A percentile compares a stretch with the other conserved stretches of the same genome.
Evolutionary conservation across 2,113 vertebrate genomes (phyloP).

Genomic region (Prunella himalayana): DNA sequence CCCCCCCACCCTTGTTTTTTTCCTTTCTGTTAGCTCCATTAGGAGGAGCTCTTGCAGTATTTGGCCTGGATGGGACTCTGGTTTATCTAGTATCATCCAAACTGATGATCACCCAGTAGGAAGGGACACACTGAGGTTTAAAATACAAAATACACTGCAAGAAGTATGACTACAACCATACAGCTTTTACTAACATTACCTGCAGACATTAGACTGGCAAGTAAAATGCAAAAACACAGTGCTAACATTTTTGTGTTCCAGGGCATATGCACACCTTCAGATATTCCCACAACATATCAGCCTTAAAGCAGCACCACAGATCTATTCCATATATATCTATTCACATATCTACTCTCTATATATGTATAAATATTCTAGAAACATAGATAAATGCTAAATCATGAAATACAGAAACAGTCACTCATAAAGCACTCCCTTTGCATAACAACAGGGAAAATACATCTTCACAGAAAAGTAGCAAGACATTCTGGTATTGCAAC

Average conservation of each 20-base stretch:
- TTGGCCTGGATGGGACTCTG: constrained; percentile 39
- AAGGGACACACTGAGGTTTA: not conserved
- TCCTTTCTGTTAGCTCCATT: constrained; percentile 67
- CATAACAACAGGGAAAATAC: not conserved
- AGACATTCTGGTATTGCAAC: not conserved
- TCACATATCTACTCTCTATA: not conserved
- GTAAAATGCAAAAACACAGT: not conserved
- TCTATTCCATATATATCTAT: not conserved
- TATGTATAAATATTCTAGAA: not conserved
- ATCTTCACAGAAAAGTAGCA: not conserved
- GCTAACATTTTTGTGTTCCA: not conserved
- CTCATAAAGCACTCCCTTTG: not conserved
- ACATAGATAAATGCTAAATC: not conserved
- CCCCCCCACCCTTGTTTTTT: too few relatives aligned
- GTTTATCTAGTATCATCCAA: not conserved
- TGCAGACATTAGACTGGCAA: not conserved
- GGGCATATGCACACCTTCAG: not conserved
- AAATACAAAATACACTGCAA: not conserved
- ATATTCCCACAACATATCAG: fast-evolving
- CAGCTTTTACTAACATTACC: not conserved
- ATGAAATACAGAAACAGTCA: not conserved
- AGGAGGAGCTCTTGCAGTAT: constrained; percentile 86
- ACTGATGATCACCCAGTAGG: not conserved
- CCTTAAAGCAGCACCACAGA: not conserved
- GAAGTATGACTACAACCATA: not conserved